These are phyloP conservation scores for Poecilia wingei DNA, from an alignment of 2,797 vertebrate genomes.

Conservation along the genomic window DNA sequence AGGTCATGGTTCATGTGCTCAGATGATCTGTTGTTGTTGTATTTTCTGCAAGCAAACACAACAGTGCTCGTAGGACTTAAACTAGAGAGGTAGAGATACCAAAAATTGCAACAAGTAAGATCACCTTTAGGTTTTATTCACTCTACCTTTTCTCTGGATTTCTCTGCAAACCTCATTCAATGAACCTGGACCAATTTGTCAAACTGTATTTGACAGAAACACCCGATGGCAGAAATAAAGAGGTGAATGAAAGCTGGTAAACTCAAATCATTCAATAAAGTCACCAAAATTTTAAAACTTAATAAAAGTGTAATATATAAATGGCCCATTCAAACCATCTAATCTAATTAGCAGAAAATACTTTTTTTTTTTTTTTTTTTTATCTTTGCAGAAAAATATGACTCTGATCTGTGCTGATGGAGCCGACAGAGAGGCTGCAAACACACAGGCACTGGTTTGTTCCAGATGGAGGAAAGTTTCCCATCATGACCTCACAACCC, in stretches of 20 bases:
- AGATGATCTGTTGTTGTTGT: constrained; percentile 12
- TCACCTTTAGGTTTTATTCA: neutral
- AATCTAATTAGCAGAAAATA: neutral
- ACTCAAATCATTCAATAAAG: neutral
- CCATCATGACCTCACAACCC: constrained; percentile 38
- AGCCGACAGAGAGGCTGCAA: constrained; percentile 47
- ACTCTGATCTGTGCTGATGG: constrained; percentile 57
- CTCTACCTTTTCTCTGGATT: neutral
- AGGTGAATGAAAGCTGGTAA: neutral
- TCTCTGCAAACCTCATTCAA: neutral
- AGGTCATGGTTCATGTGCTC: constrained; percentile 39
- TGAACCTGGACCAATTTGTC: neutral
- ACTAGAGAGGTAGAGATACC: neutral
- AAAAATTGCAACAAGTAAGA: neutral
- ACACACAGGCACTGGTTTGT: constrained; percentile 21
- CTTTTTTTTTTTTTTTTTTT: constrained; percentile 12
- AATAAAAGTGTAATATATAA: neutral
- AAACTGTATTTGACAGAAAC: neutral
- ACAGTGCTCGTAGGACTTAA: neutral
- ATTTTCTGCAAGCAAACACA: neutral
- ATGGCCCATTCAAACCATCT: neutral
- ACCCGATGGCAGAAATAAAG: neutral
- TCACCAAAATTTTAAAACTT: neutral
- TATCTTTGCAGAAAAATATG: constrained; percentile 33
- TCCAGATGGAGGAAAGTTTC: constrained; percentile 55